A percentile compares a stretch with the other conserved stretches of the same genome.
phyloP scores from a whole-genome alignment of 2,797 vertebrate species.

The Protonibea diacanthus region DNA sequence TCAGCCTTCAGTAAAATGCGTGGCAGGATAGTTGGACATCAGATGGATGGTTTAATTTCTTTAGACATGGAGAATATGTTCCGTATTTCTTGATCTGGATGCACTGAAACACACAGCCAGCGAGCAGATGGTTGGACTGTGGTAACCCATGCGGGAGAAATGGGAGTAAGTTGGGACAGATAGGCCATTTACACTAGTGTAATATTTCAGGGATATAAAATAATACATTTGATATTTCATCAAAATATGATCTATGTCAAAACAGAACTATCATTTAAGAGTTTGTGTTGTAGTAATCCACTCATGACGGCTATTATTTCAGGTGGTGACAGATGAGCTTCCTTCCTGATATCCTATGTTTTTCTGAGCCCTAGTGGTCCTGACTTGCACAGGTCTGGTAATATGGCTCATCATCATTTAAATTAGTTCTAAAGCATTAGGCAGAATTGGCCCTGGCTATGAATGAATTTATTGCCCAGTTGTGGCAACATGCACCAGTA shows the following conservation, averaged over 20 bases:
- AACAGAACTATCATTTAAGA: slow-evolving; percentile 1
- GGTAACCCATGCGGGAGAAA: slow-evolving; percentile 58
- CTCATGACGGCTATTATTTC: not conserved
- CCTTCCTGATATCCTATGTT: not conserved
- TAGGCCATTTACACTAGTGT: slow-evolving; percentile 9
- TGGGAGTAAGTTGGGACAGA: slow-evolving; percentile 36
- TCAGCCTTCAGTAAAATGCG: slow-evolving; percentile 34
- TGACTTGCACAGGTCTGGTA: slow-evolving; percentile 21
- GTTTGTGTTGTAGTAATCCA: not conserved
- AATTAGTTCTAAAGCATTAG: slow-evolving; percentile 78
- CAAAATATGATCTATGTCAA: slow-evolving; percentile 16
- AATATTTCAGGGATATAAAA: slow-evolving; percentile 19
- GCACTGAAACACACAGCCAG: slow-evolving; percentile 33
- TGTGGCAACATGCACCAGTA: slow-evolving; percentile 61
- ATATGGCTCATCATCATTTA: slow-evolving; percentile 67
- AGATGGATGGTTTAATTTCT: slow-evolving; percentile 45
- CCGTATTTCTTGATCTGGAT: slow-evolving; percentile 29
- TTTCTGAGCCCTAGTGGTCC: slow-evolving; percentile 28
- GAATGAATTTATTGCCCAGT: slow-evolving; percentile 60
- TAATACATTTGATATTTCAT: not conserved
- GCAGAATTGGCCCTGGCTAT: slow-evolving; percentile 63
- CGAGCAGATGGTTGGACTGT: slow-evolving; percentile 67
- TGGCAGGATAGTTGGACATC: slow-evolving; percentile 31
- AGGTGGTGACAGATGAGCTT: slow-evolving; percentile 4
- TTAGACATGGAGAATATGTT: slow-evolving; percentile 42